Percentiles rank a stretch among this genome's conserved stretches.
These are phyloP conservation scores for Nasua narica DNA, from an alignment of 2,797 vertebrate genomes.

Conservation along the genomic window DNA sequence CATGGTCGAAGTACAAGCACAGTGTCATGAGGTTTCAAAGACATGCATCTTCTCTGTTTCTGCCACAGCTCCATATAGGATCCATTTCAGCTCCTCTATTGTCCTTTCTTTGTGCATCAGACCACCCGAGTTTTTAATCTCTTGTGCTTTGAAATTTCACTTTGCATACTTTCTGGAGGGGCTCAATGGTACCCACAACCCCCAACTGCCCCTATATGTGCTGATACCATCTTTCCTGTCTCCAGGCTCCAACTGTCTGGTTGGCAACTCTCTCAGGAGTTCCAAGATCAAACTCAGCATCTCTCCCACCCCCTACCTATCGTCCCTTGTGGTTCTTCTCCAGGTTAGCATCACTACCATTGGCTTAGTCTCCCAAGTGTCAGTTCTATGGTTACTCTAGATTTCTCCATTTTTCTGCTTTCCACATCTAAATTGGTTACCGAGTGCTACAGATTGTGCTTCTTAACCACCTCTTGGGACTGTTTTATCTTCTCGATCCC, in stretches of 20 bases:
- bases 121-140: neutral
- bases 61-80: rapidly evolving
- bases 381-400: too few species aligned
- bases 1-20: neutral
- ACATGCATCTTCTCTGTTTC: rapidly evolving
- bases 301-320: too few species aligned
- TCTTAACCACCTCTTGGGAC: neutral
- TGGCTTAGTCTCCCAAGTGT: too few species aligned
- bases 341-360: neutral
- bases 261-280: neutral
- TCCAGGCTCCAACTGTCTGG: neutral
- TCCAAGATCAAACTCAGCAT: neutral
- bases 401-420: neutral
- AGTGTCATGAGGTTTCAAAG: neutral
- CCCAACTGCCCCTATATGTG: rapidly evolving
- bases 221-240: neutral
- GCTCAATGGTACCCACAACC: neutral
- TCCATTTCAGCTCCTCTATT: neutral
- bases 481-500: neutral
- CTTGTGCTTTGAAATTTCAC: neutral
- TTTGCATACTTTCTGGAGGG: neutral
- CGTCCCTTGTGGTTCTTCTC: neutral
- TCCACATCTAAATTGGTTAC: neutral
- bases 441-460: neutral
- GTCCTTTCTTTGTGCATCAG: neutral